Evolutionary conservation across 1,140 invertebrate species (phyloP).

Genomic region (Hermetia illucens): DNA sequence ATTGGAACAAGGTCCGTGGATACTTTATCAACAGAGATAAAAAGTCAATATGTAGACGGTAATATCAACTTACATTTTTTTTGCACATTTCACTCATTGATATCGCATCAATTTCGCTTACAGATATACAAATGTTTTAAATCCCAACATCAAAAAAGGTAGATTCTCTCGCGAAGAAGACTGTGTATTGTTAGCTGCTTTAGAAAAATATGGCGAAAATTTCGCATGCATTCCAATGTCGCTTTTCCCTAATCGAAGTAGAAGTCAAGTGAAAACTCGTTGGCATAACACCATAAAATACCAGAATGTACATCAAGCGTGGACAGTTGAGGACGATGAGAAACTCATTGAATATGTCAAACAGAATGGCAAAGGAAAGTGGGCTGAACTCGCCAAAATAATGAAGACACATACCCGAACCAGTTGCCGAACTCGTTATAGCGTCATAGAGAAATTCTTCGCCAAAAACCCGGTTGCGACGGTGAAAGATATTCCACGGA

Average conservation of each 20-base stretch:
- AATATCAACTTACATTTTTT: too few species aligned
- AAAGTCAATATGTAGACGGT: too few species aligned
- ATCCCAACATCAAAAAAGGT: conserved; percentile 34
- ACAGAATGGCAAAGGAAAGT: conserved; percentile 25
- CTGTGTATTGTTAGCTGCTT: conserved; percentile 38
- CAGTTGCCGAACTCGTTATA: conserved; percentile 33
- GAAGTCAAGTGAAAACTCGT: conserved; percentile 36
- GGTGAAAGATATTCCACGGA: conserved; percentile 21
- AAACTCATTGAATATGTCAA: conserved; percentile 29
- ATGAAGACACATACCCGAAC: conserved; percentile 32
- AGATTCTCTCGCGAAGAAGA: conserved; percentile 47
- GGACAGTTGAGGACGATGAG: conserved; percentile 32
- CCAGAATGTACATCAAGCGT: conserved; percentile 25
- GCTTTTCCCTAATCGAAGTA: conserved; percentile 36
- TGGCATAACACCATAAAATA: conserved; percentile 32
- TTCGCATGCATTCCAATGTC: conserved; percentile 35
- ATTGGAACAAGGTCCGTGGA: too few species aligned
- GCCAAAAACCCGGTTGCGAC: conserved; percentile 20
- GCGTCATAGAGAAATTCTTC: conserved; percentile 26
- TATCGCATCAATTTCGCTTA: too few species aligned
- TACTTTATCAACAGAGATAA: too few species aligned
- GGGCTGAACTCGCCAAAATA: conserved; percentile 29
- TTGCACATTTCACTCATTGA: too few species aligned
- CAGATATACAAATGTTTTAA: too few species aligned
- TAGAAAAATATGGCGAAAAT: conserved; percentile 42